Base-by-base conservation (phyloP, 2,113 vertebrate species). In the Pelvicachromis taeniatus region DNA sequence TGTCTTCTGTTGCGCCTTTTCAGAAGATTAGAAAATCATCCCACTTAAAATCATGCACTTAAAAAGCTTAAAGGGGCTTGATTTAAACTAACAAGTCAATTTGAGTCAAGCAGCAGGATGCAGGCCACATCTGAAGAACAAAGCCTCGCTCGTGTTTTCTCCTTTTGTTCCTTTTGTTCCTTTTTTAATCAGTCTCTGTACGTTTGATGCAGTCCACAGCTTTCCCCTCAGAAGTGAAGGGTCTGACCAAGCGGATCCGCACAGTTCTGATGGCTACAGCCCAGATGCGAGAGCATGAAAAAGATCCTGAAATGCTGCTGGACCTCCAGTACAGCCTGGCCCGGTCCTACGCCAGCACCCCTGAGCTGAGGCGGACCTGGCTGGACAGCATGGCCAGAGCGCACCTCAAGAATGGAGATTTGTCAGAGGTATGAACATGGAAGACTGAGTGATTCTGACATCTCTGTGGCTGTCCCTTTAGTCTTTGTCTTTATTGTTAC, bases 241-340 rank as follows among this genome's bases (percentile, higher is more conserved):
- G 98, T 65, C 93, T 99, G 87, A 99, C 98, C 4, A 99, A 97
- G 95, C 97, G 97, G 77, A 99, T 99, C 89, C 97, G 98, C 6
- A 99, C 99, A 0, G 99, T 99, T 65, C 97, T 99, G 83, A 99
- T 99, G 99, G 98, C 98, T 89, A 99, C 98, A 0, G 98, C 98
- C 11, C 99, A 99, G 89, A 99, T 99, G 98, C 97, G 97, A 58
- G 98, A 99, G 85, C 99, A 99, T 0, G 98, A 99, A 68, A 97
- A 96, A 63, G 98, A 99, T 90, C 99, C 99, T 0, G 98, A 99
- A 94, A 99, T 99, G 98, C 84, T 99, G 84, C 94, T 99, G 65
- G 98, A 99, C 93, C 96, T 99, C 4, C 98, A 99, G 91, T 99
- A 99, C 94, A 99, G 98, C 81, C 96, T 99, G 91, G 98, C 98